Evolutionary conservation across 2,888 invertebrate species (phyloP), one percentile per base, ranked within the genome.

Genomic region (Acheta domesticus): DNA sequence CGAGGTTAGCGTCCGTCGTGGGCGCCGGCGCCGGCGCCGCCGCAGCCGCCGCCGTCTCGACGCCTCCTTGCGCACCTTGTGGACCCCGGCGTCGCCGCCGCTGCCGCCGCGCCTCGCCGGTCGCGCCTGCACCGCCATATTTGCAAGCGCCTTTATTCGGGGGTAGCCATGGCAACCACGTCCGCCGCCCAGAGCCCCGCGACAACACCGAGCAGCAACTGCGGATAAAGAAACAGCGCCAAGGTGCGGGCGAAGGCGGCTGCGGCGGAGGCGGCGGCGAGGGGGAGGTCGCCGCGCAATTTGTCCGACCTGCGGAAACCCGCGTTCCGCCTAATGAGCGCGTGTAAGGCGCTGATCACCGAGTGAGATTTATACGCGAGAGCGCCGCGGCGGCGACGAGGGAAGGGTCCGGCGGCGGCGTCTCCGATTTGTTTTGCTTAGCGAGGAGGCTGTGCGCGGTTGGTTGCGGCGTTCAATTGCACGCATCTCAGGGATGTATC

Each of bases 1-100:
- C 62, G 62, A 62, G 62, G 62, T 62, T 62, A 62, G 62, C 14
- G 62, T 16, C 16, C 36, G 20, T 16, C 14, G 62, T 62, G 16
- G 62, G 62, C 36, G 36, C 79, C 20, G 23, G 75, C 14, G 23
- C 16, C 36, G 80, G 81, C 81, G 81, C 82, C 20, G 23, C 16
- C 75, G 20, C 16, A 62, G 62, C n/a, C 62, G 62, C 16, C 20
- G 21, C 20, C 14, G 23, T 21, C 36, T 36, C 23, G 14, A 16
- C 23, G 23, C 75, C 23, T 36, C 75, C 23, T 75, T 75, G 21
- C 23, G 83, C 83, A 82, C 85, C 85, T 84, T 84, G 81, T 83
- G 85, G 85, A 85, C 84, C 84, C 85, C 85, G 85, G 84, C 85
- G 85, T 80, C 78, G 80, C 78, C 80, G 80, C 79, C 81, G 79